These are phyloP conservation scores for Salmo trutta DNA, from an alignment of 2,797 vertebrate species.

Conservation along the genomic window DNA sequence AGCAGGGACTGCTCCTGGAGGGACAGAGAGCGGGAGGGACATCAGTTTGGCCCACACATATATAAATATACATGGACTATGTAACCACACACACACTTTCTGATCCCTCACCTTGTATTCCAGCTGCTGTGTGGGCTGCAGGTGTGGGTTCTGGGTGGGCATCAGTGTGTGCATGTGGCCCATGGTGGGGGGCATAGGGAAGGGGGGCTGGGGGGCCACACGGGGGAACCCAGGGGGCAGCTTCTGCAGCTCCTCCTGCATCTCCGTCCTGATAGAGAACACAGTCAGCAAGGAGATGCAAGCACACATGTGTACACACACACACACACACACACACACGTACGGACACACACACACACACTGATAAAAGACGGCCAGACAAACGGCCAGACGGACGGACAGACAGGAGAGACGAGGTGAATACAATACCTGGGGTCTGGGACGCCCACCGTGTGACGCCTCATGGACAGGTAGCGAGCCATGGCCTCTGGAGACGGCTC, in stretches of 20 bases:
- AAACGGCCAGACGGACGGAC: background rate
- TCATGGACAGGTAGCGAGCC: constrained; percentile 97
- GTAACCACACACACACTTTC: background rate
- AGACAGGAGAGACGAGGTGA: constrained; percentile 4
- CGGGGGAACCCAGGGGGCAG: constrained; percentile 90
- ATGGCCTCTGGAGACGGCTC: constrained; percentile 96
- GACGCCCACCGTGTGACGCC: constrained; percentile 96
- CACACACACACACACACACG: background rate
- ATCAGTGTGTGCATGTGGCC: constrained; percentile 88
- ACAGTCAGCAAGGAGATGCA: background rate
- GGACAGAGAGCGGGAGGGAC: constrained; percentile 60
- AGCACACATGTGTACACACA: background rate
- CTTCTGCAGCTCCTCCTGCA: constrained; percentile 93
- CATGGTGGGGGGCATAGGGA: constrained; percentile 86
- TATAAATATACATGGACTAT: background rate
- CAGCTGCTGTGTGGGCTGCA: constrained; percentile 91
- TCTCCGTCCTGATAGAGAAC: constrained; percentile 81
- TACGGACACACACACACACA: no score
- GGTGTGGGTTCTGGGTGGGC: constrained; percentile 90
- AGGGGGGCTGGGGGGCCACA: constrained; percentile 82
- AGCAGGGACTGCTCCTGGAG: constrained; percentile 92
- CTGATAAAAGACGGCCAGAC: no score
- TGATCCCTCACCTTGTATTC: constrained; percentile 91
- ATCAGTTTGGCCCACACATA: constrained; percentile 42
- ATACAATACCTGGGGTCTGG: constrained; percentile 89